Evolutionary conservation across 35 echinoderm and acorn worm species (phyloP), one percentile per base, ranked within the genome.

Genomic region (Lytechinus variegatus): DNA sequence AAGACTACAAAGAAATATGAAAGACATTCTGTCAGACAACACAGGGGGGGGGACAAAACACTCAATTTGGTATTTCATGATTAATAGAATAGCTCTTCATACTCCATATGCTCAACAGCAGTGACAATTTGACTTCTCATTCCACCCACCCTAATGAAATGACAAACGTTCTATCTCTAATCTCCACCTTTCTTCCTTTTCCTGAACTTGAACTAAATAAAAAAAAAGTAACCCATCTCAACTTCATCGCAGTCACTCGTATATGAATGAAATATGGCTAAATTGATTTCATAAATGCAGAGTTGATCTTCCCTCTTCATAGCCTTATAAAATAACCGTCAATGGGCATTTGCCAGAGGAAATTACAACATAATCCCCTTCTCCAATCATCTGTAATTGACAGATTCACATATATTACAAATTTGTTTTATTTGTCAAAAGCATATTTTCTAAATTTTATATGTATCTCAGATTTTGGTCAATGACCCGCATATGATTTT

Each of bases 361-460:
- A 90, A 90, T 90, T 90, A 90, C 88, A 54, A 54, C 66, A 79
- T 79, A 79, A 79, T 79, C 66, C 66, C 66, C 66, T 7, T 24
- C 66, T 24, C 14, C 66, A 19, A 79, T 16, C 66, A 24, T 24
- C 19, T 6, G 66, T 79, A 90, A 90, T 21, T 90, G 88, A 90
- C 88, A 54, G 28, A 44, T 54, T 90, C 88, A 90, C 88, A 90
- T 90, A 90, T 51, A 90, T 90, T 90, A 90, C 27, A 90, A 90
- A 90, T 90, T 90, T 21, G 16, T 54, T 33, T 90, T 10, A 52
- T 90, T 90, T 51, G 66, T 79, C 21, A 79, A 79, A 79, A 4
- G 19, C n/a, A 79, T 79, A n/a, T 27, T 21, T 79, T 24, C 66
- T 79, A 79, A 24, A 79, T 14, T 14, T 44, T 44, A 44, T 44